Conservation (phyloP, 2,888 invertebrate genomes). For the Marasmarcha lunaedactyla region DNA sequence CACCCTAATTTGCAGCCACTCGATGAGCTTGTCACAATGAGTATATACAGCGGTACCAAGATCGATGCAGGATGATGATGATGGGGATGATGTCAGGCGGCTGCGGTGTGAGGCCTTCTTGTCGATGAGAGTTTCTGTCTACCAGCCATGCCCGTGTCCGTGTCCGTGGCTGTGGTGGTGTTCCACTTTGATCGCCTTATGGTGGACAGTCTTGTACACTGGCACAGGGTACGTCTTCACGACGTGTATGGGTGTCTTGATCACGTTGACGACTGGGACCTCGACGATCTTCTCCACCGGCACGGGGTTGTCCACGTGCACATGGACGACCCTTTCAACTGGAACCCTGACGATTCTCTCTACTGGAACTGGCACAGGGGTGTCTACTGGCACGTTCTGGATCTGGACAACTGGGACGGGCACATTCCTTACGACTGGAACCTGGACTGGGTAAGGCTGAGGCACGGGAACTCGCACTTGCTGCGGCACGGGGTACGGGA, state of each 20-base stretch:
- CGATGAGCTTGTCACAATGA: slow-evolving; percentile 53
- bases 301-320: slow-evolving; percentile 67
- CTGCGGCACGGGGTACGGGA: slow-evolving; percentile 64
- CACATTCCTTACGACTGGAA: slow-evolving; percentile 64
- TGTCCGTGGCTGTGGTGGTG: slow-evolving; percentile 17
- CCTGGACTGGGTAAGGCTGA: slow-evolving; percentile 69
- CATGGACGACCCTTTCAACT: slow-evolving; percentile 66
- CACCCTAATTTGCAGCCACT: slow-evolving; percentile 66
- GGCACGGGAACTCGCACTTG: slow-evolving; percentile 66
- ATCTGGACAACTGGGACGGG: slow-evolving; percentile 69
- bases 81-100: slow-evolving; percentile 19
- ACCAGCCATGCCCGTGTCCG: slow-evolving; percentile 23
- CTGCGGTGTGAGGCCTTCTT: neutral
- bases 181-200: slow-evolving; percentile 26
- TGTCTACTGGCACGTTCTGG: slow-evolving; percentile 67
- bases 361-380: slow-evolving; percentile 70
- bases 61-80: slow-evolving; percentile 37
- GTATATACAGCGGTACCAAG: slow-evolving; percentile 40
- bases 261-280: slow-evolving; percentile 64
- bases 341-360: slow-evolving; percentile 72
- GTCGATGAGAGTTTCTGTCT: too few species aligned
- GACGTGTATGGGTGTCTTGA: slow-evolving; percentile 53
- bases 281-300: slow-evolving; percentile 61
- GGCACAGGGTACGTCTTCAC: slow-evolving; percentile 56
- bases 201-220: slow-evolving; percentile 55